Conservation (phyloP, 2,888 invertebrate genomes). For the Trichogramma dendrolimi region DNA sequence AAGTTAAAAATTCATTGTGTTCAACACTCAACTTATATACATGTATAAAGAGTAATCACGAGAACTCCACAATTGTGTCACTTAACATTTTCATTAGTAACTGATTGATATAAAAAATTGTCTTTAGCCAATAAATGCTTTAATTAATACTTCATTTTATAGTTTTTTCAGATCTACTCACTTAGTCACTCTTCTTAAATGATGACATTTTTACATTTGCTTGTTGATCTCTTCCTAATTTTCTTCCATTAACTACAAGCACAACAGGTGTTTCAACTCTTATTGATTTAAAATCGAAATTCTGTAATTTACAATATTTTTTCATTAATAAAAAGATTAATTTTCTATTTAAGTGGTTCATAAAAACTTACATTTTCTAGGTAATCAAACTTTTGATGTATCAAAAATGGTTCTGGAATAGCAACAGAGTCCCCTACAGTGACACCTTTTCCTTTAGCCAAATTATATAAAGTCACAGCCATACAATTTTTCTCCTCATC, state of each 20-base stretch:
- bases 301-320: conserved; percentile 54
- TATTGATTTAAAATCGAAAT: conserved; percentile 68
- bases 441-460: conserved; percentile 75
- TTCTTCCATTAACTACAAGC: conserved; percentile 73
- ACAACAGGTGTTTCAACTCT: conserved; percentile 74
- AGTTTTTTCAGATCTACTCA: conserved; percentile 11
- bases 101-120: not conserved
- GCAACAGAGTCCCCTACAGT: conserved; percentile 82
- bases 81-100: too few species aligned
- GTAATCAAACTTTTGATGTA: conserved; percentile 59
- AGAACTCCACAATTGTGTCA: too few species aligned
- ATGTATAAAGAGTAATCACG: too few species aligned
- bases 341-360: conserved; percentile 1
- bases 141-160: not conserved
- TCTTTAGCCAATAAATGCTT: not conserved
- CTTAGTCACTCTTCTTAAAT: conserved; percentile 60
- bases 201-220: conserved; percentile 65
- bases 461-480: conserved; percentile 78
- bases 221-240: conserved; percentile 63
- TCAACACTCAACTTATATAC: too few species aligned
- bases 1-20: too few species aligned
- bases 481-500: conserved; percentile 69
- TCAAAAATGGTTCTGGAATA: conserved; percentile 70
- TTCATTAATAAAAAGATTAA: conserved; percentile 1
- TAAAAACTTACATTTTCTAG: conserved; percentile 55